A percentile compares a stretch with the other conserved stretches of the same genome.
phyloP scores from a whole-genome alignment of 2,888 invertebrate species.

The Mantis religiosa region DNA sequence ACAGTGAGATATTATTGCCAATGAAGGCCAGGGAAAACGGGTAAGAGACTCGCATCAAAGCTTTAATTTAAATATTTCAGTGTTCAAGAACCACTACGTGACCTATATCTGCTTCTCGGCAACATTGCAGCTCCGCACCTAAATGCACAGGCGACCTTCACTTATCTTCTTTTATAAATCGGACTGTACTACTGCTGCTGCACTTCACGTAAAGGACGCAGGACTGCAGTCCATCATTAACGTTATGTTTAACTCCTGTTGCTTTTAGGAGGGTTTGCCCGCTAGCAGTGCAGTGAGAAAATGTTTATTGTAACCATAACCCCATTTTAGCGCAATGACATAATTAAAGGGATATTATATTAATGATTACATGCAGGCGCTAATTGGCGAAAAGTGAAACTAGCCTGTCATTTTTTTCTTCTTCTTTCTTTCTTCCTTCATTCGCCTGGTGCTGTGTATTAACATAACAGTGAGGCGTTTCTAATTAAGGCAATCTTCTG shows the following conservation, averaged over 20 bases:
- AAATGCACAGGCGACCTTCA: too few relatives aligned
- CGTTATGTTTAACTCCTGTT: not conserved
- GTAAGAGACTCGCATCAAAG: too few relatives aligned
- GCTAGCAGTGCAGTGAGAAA: not conserved
- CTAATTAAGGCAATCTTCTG: not conserved
- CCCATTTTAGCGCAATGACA: not conserved
- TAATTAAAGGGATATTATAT: not conserved
- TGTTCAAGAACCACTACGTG: too few relatives aligned
- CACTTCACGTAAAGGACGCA: not conserved
- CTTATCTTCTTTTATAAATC: too few relatives aligned
- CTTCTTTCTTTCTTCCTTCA: too few relatives aligned
- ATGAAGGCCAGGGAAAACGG: too few relatives aligned
- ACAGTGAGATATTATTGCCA: too few relatives aligned
- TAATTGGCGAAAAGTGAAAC: not conserved
- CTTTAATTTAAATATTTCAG: too few relatives aligned
- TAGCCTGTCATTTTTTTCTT: not conserved
- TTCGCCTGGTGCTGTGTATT: not conserved
- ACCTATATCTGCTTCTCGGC: too few relatives aligned
- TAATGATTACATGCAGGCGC: not conserved
- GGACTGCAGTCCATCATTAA: not conserved
- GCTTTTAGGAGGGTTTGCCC: not conserved
- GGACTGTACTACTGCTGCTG: too few relatives aligned
- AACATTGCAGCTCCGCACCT: too few relatives aligned
- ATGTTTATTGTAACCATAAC: not conserved
- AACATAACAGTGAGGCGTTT: not conserved